phyloP scores from a whole-genome alignment of 2,797 vertebrate species.

The Oreochromis grahami region DNA sequence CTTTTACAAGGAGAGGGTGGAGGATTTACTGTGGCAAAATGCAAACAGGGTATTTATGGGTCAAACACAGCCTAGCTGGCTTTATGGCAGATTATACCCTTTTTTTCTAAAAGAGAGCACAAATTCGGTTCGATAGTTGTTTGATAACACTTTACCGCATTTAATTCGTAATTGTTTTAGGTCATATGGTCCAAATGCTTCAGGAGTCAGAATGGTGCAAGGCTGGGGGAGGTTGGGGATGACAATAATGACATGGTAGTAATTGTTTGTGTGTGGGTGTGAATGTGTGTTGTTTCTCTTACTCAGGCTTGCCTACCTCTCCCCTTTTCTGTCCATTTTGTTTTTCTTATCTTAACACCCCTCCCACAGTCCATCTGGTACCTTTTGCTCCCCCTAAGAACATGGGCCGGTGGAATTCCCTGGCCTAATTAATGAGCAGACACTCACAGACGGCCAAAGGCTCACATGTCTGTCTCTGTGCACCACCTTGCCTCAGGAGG shows the following conservation, averaged over 20 bases:
- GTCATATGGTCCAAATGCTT: slow-evolving; percentile 38
- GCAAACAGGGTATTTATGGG: slow-evolving; percentile 79
- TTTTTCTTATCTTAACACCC: slow-evolving; percentile 67
- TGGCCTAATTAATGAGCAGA: slow-evolving; percentile 83
- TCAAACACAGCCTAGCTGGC: slow-evolving; percentile 73
- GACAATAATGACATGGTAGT: slow-evolving; percentile 50
- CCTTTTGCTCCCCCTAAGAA: slow-evolving; percentile 76
- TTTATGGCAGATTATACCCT: slow-evolving; percentile 74
- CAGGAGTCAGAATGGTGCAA: slow-evolving; percentile 14
- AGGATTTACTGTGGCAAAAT: slow-evolving; percentile 65
- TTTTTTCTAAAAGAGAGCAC: slow-evolving; percentile 57
- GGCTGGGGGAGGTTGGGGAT: neutral
- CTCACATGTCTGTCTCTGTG: slow-evolving; percentile 71
- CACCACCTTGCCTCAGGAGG: slow-evolving; percentile 63
- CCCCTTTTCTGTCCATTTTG: slow-evolving; percentile 49
- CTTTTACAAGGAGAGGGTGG: slow-evolving; percentile 62
- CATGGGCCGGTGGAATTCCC: slow-evolving; percentile 78
- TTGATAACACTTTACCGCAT: slow-evolving; percentile 54
- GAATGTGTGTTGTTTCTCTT: slow-evolving; percentile 34
- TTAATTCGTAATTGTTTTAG: slow-evolving; percentile 53
- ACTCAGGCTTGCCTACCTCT: slow-evolving; percentile 20
- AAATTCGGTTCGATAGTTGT: slow-evolving; percentile 64
- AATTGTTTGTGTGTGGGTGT: slow-evolving; percentile 45
- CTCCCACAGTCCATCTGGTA: slow-evolving; percentile 83
- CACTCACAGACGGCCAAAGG: slow-evolving; percentile 77